Conservation (phyloP, 2,113 vertebrate genomes). For the Canis aureus region DNA sequence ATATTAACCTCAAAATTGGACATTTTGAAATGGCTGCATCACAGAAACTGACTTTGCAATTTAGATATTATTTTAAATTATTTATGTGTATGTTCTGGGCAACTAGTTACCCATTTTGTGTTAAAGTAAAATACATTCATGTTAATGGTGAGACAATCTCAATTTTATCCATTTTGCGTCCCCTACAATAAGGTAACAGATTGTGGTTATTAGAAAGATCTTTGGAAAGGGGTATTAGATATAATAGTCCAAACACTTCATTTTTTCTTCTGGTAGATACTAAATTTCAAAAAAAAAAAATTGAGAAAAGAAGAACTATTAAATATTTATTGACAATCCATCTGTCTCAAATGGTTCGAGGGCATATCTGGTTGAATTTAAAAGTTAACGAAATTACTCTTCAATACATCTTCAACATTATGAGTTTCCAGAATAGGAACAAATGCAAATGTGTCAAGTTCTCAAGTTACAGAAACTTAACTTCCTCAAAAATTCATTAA, state of each 20-base stretch:
- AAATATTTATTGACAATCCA: neutral
- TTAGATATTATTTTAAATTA: neutral
- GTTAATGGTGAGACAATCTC: neutral
- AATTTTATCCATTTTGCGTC: neutral
- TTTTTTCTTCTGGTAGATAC: neutral
- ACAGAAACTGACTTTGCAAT: neutral
- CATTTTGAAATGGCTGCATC: neutral
- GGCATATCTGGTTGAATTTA: neutral
- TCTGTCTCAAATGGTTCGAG: neutral
- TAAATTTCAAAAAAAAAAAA: neutral
- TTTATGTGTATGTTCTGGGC: neutral
- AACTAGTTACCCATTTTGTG: neutral
- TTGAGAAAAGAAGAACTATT: neutral
- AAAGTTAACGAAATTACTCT: neutral
- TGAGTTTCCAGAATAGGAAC: neutral
- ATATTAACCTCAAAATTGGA: neutral
- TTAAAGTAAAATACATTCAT: neutral
- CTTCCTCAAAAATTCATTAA: neutral
- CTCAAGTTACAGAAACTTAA: neutral
- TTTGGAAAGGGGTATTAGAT: accelerated
- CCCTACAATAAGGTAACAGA: neutral
- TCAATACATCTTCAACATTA: neutral
- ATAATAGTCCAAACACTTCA: neutral
- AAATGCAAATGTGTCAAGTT: neutral
- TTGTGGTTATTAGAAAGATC: neutral